Base-by-base conservation (phyloP, 1,140 invertebrate genomes). In the Adelges cooleyi region DNA sequence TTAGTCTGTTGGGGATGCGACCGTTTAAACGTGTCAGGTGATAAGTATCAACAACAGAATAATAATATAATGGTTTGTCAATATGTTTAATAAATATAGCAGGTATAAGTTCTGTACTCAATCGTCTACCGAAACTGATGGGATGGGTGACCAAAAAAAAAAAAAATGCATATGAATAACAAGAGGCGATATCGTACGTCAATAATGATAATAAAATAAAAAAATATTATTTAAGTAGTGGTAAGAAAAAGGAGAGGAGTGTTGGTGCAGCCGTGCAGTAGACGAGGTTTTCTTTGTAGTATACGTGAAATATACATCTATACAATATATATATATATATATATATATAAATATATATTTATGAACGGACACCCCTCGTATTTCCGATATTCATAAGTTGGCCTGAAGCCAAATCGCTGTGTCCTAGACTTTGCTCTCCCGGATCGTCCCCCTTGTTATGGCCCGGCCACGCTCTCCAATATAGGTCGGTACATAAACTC, bases 301-400 rank as follows among this genome's bases (percentile, higher is more conserved):
- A n/a, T n/a, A n/a, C n/a, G n/a, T n/a, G n/a, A n/a, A n/a, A n/a
- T n/a, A n/a, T n/a, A n/a, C n/a, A n/a, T n/a, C n/a, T 33, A 33
- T 33, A 6, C 29, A 5, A 33, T 11, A 6, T 33, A 11, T 33
- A 33, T 33, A 11, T 33, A 33, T n/a, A n/a, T n/a, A n/a, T n/a
- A n/a, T n/a, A n/a, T n/a, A 33, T 33, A 11, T 33, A 6, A 33
- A 6, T 33, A 33, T 11, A 11, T 33, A 33, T 11, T 6, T 33
- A 11, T 33, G 11, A 6, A 33, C 29, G 29, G 29, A 6, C 29
- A 33, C 29, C 29, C 29, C 11, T 33, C 29, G 29, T 11, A 46
- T 29, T 44, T 62, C 25, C 56, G 56, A 62, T 62, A 62, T 62
- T 62, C 56, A 62, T 62, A 62, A 62, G 42, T 48, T 62, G 56